These are phyloP conservation scores for Parus major DNA, from an alignment of 2,113 vertebrate species.

Conservation along the genomic window DNA sequence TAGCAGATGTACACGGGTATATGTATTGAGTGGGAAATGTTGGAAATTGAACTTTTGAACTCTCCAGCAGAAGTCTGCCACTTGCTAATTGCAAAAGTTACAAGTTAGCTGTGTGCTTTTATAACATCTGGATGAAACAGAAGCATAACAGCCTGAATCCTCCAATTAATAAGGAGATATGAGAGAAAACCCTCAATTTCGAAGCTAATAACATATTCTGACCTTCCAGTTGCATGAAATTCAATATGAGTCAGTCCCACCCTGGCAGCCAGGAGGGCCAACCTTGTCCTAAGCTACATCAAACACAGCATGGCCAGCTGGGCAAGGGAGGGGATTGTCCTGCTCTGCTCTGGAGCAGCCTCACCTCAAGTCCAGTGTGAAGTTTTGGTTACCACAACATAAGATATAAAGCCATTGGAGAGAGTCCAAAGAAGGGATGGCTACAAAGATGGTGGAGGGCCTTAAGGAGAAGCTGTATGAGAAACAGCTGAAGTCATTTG, in stretches of 20 bases:
- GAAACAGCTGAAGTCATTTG: not conserved
- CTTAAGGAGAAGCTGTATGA: not conserved
- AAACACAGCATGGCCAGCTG: accelerated
- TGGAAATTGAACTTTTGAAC: not conserved
- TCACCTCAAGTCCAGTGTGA: accelerated
- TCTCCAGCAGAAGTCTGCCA: not conserved
- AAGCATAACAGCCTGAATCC: not conserved
- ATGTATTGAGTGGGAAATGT: not conserved
- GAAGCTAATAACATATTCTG: not conserved
- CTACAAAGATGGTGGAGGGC: not conserved
- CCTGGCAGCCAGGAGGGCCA: not conserved
- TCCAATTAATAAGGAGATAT: not conserved
- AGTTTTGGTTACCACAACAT: not conserved
- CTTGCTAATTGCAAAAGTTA: not conserved
- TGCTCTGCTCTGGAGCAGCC: accelerated
- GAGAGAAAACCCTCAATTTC: not conserved
- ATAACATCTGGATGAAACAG: not conserved
- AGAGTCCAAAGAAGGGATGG: not conserved
- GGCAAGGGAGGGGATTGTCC: not conserved
- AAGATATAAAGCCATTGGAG: not conserved
- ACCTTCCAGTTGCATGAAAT: not conserved
- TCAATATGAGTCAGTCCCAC: not conserved
- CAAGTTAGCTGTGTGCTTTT: not conserved
- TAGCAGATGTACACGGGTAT: not conserved
- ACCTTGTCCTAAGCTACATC: accelerated